phyloP scores from a whole-genome alignment of 2,888 invertebrate species.

The Eupithecia vulgata region DNA sequence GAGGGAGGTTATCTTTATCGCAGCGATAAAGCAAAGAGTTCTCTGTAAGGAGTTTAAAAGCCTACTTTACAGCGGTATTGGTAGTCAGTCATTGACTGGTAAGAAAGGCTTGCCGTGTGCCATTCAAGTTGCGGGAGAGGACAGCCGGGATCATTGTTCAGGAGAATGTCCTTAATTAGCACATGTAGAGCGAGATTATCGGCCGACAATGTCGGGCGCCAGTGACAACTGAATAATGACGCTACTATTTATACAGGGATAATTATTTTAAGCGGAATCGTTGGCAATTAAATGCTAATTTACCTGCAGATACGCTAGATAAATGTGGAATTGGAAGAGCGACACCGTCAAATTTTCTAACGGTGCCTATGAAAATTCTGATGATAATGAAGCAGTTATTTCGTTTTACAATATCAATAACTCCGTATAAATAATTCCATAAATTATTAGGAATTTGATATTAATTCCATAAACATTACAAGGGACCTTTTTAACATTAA shows the following conservation, averaged over 20 bases:
- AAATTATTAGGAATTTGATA: too few relatives aligned
- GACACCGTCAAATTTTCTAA: background rate
- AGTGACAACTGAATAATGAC: constrained; percentile 77
- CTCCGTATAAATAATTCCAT: background rate
- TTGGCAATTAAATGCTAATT: constrained; percentile 45
- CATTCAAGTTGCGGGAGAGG: constrained; percentile 61
- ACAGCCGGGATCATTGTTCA: constrained; percentile 79
- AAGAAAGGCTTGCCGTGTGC: constrained; percentile 66
- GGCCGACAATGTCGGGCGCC: constrained; percentile 63
- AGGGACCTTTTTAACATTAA: background rate
- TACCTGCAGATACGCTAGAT: constrained; percentile 34
- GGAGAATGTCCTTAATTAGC: constrained; percentile 77
- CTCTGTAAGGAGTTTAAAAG: constrained; percentile 70
- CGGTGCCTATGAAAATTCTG: background rate
- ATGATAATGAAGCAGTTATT: background rate
- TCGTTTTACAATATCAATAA: background rate
- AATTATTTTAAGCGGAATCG: constrained; percentile 53
- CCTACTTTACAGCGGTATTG: constrained; percentile 66
- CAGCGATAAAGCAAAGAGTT: constrained; percentile 67
- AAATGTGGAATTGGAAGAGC: constrained; percentile 4
- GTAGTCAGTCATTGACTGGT: constrained; percentile 73
- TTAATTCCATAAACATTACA: background rate
- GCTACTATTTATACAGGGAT: constrained; percentile 55
- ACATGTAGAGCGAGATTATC: constrained; percentile 79
- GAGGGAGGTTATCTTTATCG: constrained; percentile 32